Conservation (phyloP, 53 echinoderm and acorn worm species). For the Antedon mediterranea region DNA sequence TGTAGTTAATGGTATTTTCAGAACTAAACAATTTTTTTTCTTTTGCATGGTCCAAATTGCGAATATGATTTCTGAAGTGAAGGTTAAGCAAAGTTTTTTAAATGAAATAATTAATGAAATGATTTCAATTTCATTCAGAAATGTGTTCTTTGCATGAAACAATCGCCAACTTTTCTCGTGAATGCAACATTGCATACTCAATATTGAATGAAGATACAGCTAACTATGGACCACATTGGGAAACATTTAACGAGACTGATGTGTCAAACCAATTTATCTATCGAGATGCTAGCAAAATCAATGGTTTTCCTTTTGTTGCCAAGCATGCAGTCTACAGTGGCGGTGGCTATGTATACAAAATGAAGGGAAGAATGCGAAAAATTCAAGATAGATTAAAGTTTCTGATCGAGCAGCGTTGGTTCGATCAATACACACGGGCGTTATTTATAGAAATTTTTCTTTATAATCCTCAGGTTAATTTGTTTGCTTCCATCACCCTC, state of each 20-base stretch:
- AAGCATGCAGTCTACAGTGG: not conserved
- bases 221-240: not conserved
- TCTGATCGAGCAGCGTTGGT: not conserved
- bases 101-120: too few species aligned
- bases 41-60: too few species aligned
- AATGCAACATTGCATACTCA: not conserved
- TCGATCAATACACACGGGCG: not conserved
- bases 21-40: too few species aligned
- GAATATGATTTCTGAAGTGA: too few species aligned
- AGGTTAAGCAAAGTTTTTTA: too few species aligned
- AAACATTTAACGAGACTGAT: not conserved
- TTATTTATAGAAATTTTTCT: not conserved
- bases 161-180: not conserved
- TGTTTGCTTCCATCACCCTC: not conserved
- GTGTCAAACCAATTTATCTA: not conserved
- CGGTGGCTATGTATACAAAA: not conserved
- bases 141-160: not conserved
- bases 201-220: not conserved
- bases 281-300: not conserved
- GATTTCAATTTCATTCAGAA: not conserved
- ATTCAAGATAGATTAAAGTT: not conserved
- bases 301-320: not conserved
- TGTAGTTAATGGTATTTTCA: too few species aligned
- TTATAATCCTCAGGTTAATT: not conserved
- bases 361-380: not conserved